Evolutionary conservation across 64 coral and sea anemone genomes (phyloP), one percentile per base, ranked within the genome.

Genomic region (Catalaphyllia jardinei): DNA sequence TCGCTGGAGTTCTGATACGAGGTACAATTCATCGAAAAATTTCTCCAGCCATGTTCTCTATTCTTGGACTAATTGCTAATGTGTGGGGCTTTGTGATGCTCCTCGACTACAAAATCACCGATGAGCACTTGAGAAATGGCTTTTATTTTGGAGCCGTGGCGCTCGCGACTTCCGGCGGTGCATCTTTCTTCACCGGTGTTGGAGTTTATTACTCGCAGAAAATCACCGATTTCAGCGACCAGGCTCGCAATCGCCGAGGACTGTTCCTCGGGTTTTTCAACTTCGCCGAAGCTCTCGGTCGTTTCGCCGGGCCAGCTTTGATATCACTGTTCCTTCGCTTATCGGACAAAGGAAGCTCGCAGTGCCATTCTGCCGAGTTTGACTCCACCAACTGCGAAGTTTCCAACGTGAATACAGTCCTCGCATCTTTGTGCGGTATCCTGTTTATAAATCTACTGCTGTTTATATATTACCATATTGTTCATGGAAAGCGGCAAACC

Each of bases 181-280:
- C 94, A 8, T 87, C 71, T 13, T 99, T 99, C 75, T 92, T 99
- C 30, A 95, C 91, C 19, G 97, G 97, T 2, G 64, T 78, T 8
- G 94, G 94, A 16, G 89, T 92, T 16, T 99, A 99, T 52, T 99
- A 93, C 62, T 99, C 94, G n/a, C 91, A 92, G 15, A 99, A 99
- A 49, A 75, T 99, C 14, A 99, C 97, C 72, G 97, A 99, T 50
- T 75, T 95, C 24, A 93, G 93, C 51, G 85, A 99, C 29, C 91
- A 99, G 39, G 97, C 97, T 29, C 72, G 94, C 24, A 99, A 99
- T 74, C 87, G 97, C 14, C 72, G 97, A 38, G 97, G 97, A 31
- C 67, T 95, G 7, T 99, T 95, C 16, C 91, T 99, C 27, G 91
- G 97, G 2, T 88, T 91, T 4, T 91, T 99, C 30, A 99, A 95